These are phyloP conservation scores for Heteromormyrus szaboi DNA, from an alignment of 2,797 vertebrate genomes.

Conservation along the genomic window DNA sequence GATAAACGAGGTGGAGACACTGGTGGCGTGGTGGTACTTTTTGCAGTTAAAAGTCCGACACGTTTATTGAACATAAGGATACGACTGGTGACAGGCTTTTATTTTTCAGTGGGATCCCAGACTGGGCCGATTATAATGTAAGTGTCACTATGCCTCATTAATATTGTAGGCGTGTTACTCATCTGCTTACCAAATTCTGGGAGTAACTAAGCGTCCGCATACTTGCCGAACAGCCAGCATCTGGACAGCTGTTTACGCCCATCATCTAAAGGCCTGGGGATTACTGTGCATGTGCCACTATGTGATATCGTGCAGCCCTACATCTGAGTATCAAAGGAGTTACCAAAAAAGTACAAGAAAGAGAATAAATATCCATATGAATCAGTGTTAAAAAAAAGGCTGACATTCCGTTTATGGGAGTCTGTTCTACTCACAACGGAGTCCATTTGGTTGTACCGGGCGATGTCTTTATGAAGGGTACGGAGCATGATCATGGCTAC, in stretches of 20 bases:
- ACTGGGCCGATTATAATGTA: neutral
- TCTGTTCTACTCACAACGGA: constrained; percentile 72
- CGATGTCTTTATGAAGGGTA: constrained; percentile 89
- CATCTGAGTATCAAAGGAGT: neutral
- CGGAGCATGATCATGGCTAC: constrained; percentile 94
- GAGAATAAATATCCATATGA: neutral
- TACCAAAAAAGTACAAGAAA: neutral
- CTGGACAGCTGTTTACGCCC: neutral
- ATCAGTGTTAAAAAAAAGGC: no score
- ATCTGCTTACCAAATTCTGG: neutral
- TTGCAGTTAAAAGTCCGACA: neutral
- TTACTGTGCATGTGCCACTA: neutral
- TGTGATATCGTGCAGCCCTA: neutral
- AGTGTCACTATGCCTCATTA: neutral
- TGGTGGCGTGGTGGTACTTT: neutral
- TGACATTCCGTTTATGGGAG: neutral
- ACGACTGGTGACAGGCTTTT: neutral
- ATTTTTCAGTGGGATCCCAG: neutral
- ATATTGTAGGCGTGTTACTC: neutral
- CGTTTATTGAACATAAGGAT: neutral
- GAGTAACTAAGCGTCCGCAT: neutral
- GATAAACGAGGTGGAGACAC: neutral
- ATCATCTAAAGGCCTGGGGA: neutral
- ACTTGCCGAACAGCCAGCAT: neutral
- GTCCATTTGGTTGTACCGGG: constrained; percentile 93